Conservation (phyloP, 2,797 vertebrate species). For the Fistularia commersonii region DNA sequence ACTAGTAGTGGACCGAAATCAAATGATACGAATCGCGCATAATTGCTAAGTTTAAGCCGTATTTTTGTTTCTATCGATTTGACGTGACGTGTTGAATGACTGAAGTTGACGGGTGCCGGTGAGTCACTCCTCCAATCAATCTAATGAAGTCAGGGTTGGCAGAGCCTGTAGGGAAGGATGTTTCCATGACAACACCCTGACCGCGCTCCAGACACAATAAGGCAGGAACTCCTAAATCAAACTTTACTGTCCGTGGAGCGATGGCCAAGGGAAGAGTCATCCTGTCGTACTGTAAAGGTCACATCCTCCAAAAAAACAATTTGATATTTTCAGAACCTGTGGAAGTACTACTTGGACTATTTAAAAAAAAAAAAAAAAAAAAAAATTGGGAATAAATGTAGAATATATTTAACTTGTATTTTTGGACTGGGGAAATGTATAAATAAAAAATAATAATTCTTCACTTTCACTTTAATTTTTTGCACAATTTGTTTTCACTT, state of each 20-base stretch:
- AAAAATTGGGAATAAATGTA: too few species aligned
- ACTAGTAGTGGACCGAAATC: too few species aligned
- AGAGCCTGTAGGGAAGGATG: slow-evolving; percentile 56
- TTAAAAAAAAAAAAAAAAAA: too few species aligned
- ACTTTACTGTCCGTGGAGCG: slow-evolving; percentile 43
- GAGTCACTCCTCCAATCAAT: slow-evolving; percentile 26
- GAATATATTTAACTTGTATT: too few species aligned
- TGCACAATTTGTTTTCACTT: too few species aligned
- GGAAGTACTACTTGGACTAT: too few species aligned
- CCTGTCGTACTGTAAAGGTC: slow-evolving; percentile 10
- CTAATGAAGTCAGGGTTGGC: slow-evolving; percentile 44
- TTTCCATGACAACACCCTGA: slow-evolving; percentile 43
- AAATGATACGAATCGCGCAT: too few species aligned
- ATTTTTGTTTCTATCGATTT: too few species aligned
- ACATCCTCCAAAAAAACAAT: slow-evolving; percentile 50
- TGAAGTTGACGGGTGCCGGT: slow-evolving; percentile 14
- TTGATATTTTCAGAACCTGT: slow-evolving; percentile 25
- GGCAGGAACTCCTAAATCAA: slow-evolving; percentile 57
- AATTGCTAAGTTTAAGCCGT: too few species aligned
- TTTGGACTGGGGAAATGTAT: too few species aligned
- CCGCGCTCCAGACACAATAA: slow-evolving; percentile 43
- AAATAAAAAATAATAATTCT: too few species aligned
- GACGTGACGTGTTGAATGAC: slow-evolving; percentile 6
- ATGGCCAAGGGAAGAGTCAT: slow-evolving; percentile 41
- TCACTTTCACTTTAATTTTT: too few species aligned